Evolutionary conservation across 1,140 invertebrate species (phyloP).

Genomic region (Heliconius himera): DNA sequence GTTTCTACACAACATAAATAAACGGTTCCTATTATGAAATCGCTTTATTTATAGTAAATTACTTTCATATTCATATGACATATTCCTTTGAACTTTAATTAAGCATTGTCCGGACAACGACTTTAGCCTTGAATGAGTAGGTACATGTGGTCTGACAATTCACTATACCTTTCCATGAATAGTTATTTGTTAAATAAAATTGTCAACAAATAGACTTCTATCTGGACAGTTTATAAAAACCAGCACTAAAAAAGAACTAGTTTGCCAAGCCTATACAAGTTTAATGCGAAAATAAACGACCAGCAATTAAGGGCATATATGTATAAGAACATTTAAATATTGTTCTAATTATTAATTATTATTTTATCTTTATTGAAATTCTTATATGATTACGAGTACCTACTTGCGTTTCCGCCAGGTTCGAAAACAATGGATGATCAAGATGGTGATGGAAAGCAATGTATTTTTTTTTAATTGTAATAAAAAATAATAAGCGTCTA

Average conservation of each 20-base stretch:
- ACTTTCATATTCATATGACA: slow-evolving; percentile 2
- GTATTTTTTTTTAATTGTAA: no score
- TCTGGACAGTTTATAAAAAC: background rate
- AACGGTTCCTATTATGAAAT: background rate
- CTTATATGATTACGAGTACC: no score
- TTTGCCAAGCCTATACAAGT: slow-evolving; percentile 3
- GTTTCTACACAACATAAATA: background rate
- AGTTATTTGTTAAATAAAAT: background rate
- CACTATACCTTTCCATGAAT: background rate
- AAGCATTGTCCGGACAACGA: slow-evolving; percentile 2
- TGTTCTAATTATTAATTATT: background rate
- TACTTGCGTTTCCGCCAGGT: no score
- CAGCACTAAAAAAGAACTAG: background rate
- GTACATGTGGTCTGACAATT: background rate
- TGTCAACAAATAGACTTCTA: background rate
- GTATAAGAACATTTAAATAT: background rate
- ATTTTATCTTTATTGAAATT: background rate
- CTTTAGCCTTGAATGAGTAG: slow-evolving; percentile 14
- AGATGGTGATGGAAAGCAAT: no score
- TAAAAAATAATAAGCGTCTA: no score
- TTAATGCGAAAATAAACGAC: background rate
- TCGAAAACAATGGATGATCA: no score
- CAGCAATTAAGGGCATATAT: background rate
- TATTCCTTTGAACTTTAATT: slow-evolving; percentile 15
- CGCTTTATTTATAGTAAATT: background rate